Evolutionary conservation across 2,888 invertebrate genomes (phyloP).

Genomic region (Sesia bembeciformis): DNA sequence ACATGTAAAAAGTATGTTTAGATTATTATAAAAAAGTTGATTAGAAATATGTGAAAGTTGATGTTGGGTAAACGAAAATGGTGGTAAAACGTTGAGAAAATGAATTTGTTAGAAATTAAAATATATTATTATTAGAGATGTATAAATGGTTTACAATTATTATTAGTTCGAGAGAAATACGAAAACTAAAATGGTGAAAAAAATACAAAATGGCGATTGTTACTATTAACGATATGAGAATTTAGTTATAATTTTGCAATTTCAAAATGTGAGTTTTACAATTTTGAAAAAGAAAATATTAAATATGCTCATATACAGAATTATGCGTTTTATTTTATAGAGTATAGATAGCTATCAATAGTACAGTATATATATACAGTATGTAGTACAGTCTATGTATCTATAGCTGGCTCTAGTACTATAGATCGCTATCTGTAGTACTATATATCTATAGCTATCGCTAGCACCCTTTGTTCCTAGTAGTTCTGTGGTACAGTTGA

Average conservation of each 20-base stretch:
- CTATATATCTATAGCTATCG: no score
- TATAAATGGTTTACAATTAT: slow-evolving; percentile 72
- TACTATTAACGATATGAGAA: slow-evolving; percentile 74
- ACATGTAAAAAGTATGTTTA: slow-evolving; percentile 61
- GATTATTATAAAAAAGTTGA: slow-evolving; percentile 62
- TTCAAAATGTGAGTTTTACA: slow-evolving; percentile 75
- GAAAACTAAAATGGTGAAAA: slow-evolving; percentile 39
- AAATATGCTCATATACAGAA: slow-evolving; percentile 72
- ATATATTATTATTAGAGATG: slow-evolving; percentile 73
- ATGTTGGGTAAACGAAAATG: slow-evolving; percentile 58
- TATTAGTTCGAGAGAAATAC: slow-evolving; percentile 65
- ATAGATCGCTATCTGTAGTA: no score
- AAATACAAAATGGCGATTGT: slow-evolving; percentile 67
- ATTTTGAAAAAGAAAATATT: slow-evolving; percentile 74
- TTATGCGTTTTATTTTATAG: slow-evolving; percentile 32
- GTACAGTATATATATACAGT: no score
- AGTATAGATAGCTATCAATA: no score
- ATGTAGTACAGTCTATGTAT: no score
- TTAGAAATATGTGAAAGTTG: slow-evolving; percentile 61
- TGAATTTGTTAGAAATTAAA: slow-evolving; percentile 73
- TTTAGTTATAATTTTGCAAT: slow-evolving; percentile 75
- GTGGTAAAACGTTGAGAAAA: slow-evolving; percentile 64
- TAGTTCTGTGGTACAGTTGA: no score
- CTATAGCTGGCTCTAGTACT: no score
- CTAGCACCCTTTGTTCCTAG: no score